phyloP scores from a whole-genome alignment of 2,113 vertebrate genomes.

The Canis aureus region DNA sequence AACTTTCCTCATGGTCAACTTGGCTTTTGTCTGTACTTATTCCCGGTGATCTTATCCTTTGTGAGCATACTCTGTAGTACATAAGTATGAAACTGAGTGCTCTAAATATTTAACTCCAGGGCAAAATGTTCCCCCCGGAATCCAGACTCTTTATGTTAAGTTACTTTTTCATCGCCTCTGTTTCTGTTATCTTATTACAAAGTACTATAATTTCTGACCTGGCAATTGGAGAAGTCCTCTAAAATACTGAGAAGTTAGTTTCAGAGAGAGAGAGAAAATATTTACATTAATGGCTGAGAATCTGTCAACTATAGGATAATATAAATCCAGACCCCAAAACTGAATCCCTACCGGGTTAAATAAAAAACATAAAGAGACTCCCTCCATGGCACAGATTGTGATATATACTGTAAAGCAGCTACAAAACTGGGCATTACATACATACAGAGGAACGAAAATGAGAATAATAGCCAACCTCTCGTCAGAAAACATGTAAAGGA shows the following conservation, averaged over 20 bases:
- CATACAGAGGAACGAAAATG: neutral
- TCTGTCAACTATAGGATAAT: neutral
- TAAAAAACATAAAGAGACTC: neutral
- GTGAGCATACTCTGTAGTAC: neutral
- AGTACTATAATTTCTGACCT: neutral
- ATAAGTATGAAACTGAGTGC: neutral
- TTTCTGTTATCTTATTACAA: neutral
- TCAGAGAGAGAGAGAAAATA: neutral
- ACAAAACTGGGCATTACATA: neutral
- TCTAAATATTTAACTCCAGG: neutral
- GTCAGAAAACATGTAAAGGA: neutral
- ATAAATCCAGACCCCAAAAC: neutral
- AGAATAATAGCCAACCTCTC: neutral
- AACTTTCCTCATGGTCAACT: neutral
- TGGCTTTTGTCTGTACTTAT: neutral
- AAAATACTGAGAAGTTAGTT: neutral
- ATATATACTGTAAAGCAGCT: neutral
- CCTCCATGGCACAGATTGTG: neutral
- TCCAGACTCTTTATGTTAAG: neutral
- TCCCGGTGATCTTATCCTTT: neutral
- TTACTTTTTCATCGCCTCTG: neutral
- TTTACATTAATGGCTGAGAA: neutral
- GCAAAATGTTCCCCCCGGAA: neutral
- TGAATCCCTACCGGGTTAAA: neutral
- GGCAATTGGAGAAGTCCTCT: neutral